Percentiles rank a stretch among this genome's conserved stretches.
Evolutionary conservation across 2,113 vertebrate species (phyloP).

Genomic region (Ictalurus furcatus): DNA sequence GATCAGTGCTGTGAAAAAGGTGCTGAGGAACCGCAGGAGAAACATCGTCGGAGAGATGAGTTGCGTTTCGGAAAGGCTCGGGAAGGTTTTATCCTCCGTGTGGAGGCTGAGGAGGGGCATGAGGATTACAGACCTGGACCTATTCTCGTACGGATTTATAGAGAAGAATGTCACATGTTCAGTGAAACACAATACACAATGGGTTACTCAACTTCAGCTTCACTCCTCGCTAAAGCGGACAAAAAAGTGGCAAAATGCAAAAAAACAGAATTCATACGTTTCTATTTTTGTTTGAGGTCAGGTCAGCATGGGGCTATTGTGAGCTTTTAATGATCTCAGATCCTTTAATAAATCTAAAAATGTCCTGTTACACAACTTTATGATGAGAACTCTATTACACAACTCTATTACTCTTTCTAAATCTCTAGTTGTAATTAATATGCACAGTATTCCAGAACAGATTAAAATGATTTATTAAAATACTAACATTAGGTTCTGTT

Average conservation of each 20-base stretch:
- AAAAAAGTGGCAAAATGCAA: not conserved
- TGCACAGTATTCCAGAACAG: not conserved
- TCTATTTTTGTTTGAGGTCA: slow-evolving; percentile 18
- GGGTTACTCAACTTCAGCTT: slow-evolving; percentile 16
- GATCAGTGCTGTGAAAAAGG: slow-evolving; percentile 56
- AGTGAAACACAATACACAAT: slow-evolving; percentile 42
- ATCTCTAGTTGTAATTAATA: not conserved
- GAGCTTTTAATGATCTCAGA: not conserved
- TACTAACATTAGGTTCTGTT: not conserved
- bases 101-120: slow-evolving; percentile 32
- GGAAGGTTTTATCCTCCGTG: slow-evolving; percentile 44
- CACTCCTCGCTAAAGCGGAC: not conserved
- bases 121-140: slow-evolving; percentile 35
- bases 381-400: too few species aligned
- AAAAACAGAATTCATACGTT: not conserved
- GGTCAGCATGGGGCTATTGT: not conserved
- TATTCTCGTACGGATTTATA: slow-evolving; percentile 30
- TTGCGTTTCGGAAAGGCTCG: slow-evolving; percentile 4
- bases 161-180: slow-evolving; percentile 52
- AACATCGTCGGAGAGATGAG: slow-evolving; percentile 56
- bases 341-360: not conserved
- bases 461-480: not conserved
- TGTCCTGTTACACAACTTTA: not conserved
- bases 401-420: too few species aligned
- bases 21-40: slow-evolving; percentile 54